Base-by-base conservation (phyloP, 1,140 invertebrate species). In the Meloidogyne hapla region DNA sequence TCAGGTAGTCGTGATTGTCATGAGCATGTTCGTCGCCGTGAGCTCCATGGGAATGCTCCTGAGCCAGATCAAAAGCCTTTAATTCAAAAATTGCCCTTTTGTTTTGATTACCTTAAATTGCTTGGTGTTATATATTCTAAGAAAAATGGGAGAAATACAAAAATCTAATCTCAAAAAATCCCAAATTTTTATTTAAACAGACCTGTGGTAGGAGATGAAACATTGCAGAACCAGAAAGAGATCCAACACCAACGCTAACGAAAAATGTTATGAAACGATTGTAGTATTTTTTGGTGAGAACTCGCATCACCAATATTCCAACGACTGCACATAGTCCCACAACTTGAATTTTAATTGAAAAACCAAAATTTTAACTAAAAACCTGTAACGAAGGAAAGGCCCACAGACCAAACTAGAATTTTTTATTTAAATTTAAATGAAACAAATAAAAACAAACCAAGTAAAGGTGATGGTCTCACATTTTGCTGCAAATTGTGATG, bases 201-300 rank as follows among this genome's bases (percentile, higher is more conserved):
- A 68, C 73, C n/a, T 70, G 62, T n/a, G 69, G 75, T 26, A 80
- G 65, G 13, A 79, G 78, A 79, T 92, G 90, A 76, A 92, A 90
- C 21, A 91, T 83, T 2, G 90, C 90, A 71, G 90, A 91, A 8
- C 90, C 90, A 25, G 89, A 89, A 25, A 92, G 86, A 64, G 90
- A 91, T 0, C 91, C 91, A 25, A 91, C 91, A n/a, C 91, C 91
- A 15, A 92, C 84, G 18, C 91, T 91, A 68, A 92, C 89, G 79
- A 92, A 89, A 42, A 90, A 87, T 38, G 90, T 90, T 77, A 92
- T 88, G 1, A 91, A 80, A 62, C 88, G 81, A 74, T 89, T 88
- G 84, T 91, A 92, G 25, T 88, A 87, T 4, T 83, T 84, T 75
- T 90, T 90, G 26, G 89, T 90, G 80, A 91, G 89, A 45, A 91